These are phyloP conservation scores for Leucania comma DNA, from an alignment of 2,888 invertebrate species.

Conservation along the genomic window DNA sequence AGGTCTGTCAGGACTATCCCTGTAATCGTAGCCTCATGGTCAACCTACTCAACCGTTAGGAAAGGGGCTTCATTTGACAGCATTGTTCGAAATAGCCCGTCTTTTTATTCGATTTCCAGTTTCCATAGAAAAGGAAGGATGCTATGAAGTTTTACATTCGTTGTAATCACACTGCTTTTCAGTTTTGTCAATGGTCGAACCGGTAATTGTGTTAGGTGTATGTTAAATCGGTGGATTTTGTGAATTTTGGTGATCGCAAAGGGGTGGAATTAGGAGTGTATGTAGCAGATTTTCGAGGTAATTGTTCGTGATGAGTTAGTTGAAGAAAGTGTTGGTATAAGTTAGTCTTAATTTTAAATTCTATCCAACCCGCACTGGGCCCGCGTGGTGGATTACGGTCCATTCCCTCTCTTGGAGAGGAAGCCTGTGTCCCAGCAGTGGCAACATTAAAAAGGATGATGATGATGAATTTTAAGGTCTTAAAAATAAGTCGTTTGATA, in stretches of 20 bases:
- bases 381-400: no score
- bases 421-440: no score
- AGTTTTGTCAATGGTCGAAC: slow-evolving; percentile 21
- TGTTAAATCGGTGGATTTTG: slow-evolving; percentile 7
- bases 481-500: no score
- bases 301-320: background rate
- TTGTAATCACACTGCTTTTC: slow-evolving; percentile 36
- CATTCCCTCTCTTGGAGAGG: no score
- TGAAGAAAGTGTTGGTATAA: no score
- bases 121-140: slow-evolving; percentile 10
- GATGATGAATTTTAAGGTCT: no score
- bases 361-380: no score
- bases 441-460: no score
- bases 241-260: background rate
- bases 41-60: slow-evolving; percentile 34
- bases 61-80: slow-evolving; percentile 66
- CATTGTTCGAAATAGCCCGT: slow-evolving; percentile 66
- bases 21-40: background rate
- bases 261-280: slow-evolving; percentile 8
- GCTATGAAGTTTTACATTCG: slow-evolving; percentile 38
- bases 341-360: no score
- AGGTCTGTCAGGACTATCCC: no score
- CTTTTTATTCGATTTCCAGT: slow-evolving; percentile 65
- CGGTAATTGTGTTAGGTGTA: slow-evolving; percentile 14
- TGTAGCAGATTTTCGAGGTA: background rate